Evolutionary conservation across 2,888 invertebrate species (phyloP).

Genomic region (Drosophila heteroneura): DNA sequence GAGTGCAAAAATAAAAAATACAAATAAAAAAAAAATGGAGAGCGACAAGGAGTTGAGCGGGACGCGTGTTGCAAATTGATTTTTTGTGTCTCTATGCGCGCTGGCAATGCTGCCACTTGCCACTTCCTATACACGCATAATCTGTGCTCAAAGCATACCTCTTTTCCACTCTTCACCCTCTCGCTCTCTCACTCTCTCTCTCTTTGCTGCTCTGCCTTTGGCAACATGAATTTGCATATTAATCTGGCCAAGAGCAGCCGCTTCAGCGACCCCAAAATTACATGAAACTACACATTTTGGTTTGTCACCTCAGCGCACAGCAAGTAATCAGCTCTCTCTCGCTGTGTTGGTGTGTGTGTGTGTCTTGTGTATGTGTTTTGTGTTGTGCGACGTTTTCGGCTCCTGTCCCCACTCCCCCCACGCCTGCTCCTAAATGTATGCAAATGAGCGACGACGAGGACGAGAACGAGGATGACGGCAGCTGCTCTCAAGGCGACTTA

Average conservation of each 20-base stretch:
- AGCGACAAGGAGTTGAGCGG: constrained; percentile 12
- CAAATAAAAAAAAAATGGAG: background rate
- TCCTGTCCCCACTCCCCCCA: constrained; percentile 21
- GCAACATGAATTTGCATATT: constrained; percentile 71
- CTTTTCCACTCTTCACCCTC: constrained; percentile 11
- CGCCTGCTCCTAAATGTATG: constrained; percentile 50
- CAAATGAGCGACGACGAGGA: constrained; percentile 60
- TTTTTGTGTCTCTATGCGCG: constrained; percentile 51
- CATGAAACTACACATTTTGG: constrained; percentile 79
- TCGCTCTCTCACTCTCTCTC: background rate
- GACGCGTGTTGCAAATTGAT: constrained; percentile 65
- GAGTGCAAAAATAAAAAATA: constrained; percentile 19
- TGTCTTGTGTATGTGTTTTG: constrained; percentile 8
- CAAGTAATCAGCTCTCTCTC: constrained; percentile 57
- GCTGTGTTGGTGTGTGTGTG: constrained; percentile 6
- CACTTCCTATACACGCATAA: constrained; percentile 35
- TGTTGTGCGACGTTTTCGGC: constrained; percentile 51
- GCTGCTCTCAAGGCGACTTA: constrained; percentile 78
- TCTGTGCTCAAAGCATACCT: constrained; percentile 53
- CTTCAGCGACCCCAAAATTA: constrained; percentile 62
- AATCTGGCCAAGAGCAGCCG: constrained; percentile 59
- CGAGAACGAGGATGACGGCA: constrained; percentile 45
- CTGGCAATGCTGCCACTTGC: constrained; percentile 15
- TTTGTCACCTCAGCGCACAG: constrained; percentile 74
- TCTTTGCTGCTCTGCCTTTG: background rate